phyloP scores from a whole-genome alignment of 2,113 vertebrate species.

The Ranitomeya variabilis region DNA sequence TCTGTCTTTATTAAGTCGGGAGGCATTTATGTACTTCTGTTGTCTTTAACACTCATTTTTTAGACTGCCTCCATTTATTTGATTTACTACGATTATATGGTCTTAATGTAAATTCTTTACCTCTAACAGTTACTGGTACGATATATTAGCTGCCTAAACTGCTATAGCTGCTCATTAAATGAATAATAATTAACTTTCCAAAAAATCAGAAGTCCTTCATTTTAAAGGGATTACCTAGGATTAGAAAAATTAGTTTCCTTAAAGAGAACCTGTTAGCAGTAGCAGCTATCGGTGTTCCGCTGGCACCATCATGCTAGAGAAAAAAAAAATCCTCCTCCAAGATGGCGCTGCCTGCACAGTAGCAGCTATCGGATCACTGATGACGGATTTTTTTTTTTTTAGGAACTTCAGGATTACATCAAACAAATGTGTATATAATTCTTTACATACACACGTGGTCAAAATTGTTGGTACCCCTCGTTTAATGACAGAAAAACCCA shows the following conservation, averaged over 20 bases:
- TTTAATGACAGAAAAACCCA: too few relatives aligned
- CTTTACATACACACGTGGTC: too few relatives aligned
- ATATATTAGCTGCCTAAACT: background rate
- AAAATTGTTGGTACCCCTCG: too few relatives aligned
- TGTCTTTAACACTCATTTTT: background rate
- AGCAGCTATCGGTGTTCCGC: too few relatives aligned
- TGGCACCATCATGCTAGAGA: too few relatives aligned
- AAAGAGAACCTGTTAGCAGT: too few relatives aligned
- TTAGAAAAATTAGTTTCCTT: background rate
- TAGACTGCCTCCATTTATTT: constrained; percentile 8
- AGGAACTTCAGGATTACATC: too few relatives aligned
- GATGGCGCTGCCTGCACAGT: too few relatives aligned
- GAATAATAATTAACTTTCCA: background rate
- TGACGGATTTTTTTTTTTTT: too few relatives aligned
- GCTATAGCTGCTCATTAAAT: background rate
- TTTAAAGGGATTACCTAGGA: background rate
- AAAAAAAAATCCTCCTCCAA: too few relatives aligned
- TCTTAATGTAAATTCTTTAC: background rate
- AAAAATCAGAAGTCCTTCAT: background rate
- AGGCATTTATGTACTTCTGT: background rate
- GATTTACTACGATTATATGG: background rate
- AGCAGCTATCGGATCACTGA: too few relatives aligned
- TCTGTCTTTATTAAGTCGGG: background rate
- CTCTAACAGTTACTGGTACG: background rate
- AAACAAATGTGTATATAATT: too few relatives aligned